Evolutionary conservation across 2,888 invertebrate species (phyloP).

Genomic region (Ephialtes manifestator): DNA sequence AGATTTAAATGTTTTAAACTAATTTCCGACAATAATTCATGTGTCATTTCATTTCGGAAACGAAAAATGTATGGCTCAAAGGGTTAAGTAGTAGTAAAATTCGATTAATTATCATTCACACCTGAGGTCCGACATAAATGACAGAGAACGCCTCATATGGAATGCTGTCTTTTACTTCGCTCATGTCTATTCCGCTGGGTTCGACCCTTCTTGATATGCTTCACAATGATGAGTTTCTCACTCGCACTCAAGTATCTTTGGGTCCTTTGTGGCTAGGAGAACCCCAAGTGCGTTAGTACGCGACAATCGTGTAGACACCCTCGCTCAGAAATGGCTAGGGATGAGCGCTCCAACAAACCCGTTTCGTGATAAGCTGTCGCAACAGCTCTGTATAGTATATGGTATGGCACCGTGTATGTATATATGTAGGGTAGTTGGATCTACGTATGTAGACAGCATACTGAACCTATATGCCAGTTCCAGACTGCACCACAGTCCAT

Average conservation of each 20-base stretch:
- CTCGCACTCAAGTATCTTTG: slow-evolving; percentile 32
- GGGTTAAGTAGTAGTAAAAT: too few relatives aligned
- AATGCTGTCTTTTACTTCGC: slow-evolving; percentile 31
- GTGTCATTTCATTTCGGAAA: too few relatives aligned
- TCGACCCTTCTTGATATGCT: slow-evolving; percentile 27
- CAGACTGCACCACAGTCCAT: slow-evolving; percentile 33
- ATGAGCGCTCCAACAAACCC: slow-evolving; percentile 50
- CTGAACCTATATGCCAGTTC: slow-evolving; percentile 25
- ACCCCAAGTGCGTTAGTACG: slow-evolving; percentile 65
- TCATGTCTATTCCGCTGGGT: background rate
- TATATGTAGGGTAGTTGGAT: background rate
- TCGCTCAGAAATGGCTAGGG: slow-evolving; percentile 32
- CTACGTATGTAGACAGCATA: slow-evolving; percentile 21
- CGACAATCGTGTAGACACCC: slow-evolving; percentile 70
- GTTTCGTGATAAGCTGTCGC: slow-evolving; percentile 69
- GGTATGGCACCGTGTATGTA: background rate
- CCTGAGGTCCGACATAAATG: too few relatives aligned
- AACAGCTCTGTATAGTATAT: slow-evolving; percentile 13
- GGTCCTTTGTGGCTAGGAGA: slow-evolving; percentile 63
- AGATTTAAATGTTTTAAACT: too few relatives aligned
- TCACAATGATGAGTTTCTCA: slow-evolving; percentile 35
- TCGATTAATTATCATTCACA: too few relatives aligned
- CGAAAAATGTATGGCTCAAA: too few relatives aligned
- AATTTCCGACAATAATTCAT: too few relatives aligned
- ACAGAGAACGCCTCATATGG: background rate